Evolutionary conservation across 2,113 vertebrate species (phyloP), one percentile per base, ranked within the genome.

Genomic region (Silurus meridionalis): DNA sequence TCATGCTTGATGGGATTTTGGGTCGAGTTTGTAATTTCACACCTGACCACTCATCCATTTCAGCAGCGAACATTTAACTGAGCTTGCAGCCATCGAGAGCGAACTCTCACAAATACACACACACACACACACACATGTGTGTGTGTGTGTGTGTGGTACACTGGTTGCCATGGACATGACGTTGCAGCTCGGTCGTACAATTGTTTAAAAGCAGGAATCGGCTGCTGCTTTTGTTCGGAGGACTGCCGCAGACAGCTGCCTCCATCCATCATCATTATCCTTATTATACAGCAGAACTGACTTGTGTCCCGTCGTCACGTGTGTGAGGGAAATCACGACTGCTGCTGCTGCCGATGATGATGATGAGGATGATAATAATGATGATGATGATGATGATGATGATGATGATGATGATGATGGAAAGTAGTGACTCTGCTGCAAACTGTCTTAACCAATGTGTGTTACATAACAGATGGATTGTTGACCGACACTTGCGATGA

Each of bases 21-120:
- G 80, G 83, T 80, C 85, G 86, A 87, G 88, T 87, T 89, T 89
- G 83, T 85, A 89, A 89, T 89, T 89, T 89, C 86, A 89, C 88
- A 89, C 88, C 88, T 89, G 88, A 89, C 86, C 86, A 89, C 88
- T 89, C 83, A 89, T 85, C 88, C 80, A 87, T 67, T 84, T 86
- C 86, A 80, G 86, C 86, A 25, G 63, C 25, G 63, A 84, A 57
- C 86, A 82, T 86, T 89, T 89, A 89, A 89, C 87, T 11, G 64
- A 86, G 79, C 82, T 83, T 58, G 8, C 69, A 88, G 64, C 57
- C 74, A 28, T 64, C 74, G 80, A 82, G 13, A 72, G 23, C 15
- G 6, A 6, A 4, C 72, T 5, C 57, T 58, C 78, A 50, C 71
- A 80, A 64, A 69, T 21, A 85, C 64, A 50, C 83, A 67, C n/a